Base-by-base conservation (phyloP, 2,797 vertebrate genomes). In the Sebastes steindachneri region DNA sequence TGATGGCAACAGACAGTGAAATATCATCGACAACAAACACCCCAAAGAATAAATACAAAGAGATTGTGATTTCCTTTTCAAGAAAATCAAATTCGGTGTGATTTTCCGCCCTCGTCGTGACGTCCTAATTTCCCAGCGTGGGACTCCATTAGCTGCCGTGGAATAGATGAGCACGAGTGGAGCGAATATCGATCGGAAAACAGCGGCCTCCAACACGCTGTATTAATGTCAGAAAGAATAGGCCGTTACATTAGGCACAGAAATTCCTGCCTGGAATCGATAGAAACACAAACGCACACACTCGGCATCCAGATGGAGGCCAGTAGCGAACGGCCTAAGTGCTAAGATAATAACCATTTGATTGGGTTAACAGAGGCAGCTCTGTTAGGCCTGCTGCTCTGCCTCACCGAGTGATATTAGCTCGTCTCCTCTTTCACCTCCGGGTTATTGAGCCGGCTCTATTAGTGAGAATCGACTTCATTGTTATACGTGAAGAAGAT, bases 301-400 rank as follows among this genome's bases (percentile, higher is more conserved):
- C 63, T 68, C 72, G 1, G 72, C 65, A 59, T 69, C 54, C 75
- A 84, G 60, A 82, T 78, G 82, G 85, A 82, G 79, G 78, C 62
- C 70, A 73, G 76, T 11, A 68, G 66, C 45, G 67, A 71, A 45
- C 70, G 53, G 85, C 71, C 80, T 90, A 88, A 92, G 88, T 93
- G 91, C 87, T 80, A 77, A 86, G 92, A 91, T 92, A 92, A 95
- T 92, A 92, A 91, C 70, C 75, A 17, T 86, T 86, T 92, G 89
- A 94, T 92, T 91, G 87, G 82, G 93, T 93, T 92, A 89, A 89
- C 85, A 88, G 76, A 86, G 81, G 86, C 89, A 71, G 82, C 85
- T 88, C 88, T 93, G 92, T 93, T 78, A 60, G 87, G 68, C 68
- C 65, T 68, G 84, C 84, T 77, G 86, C 79, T 71, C 26, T 31